phyloP scores from a whole-genome alignment of 2,797 vertebrate genomes.

The Passerculus sandwichensis region DNA sequence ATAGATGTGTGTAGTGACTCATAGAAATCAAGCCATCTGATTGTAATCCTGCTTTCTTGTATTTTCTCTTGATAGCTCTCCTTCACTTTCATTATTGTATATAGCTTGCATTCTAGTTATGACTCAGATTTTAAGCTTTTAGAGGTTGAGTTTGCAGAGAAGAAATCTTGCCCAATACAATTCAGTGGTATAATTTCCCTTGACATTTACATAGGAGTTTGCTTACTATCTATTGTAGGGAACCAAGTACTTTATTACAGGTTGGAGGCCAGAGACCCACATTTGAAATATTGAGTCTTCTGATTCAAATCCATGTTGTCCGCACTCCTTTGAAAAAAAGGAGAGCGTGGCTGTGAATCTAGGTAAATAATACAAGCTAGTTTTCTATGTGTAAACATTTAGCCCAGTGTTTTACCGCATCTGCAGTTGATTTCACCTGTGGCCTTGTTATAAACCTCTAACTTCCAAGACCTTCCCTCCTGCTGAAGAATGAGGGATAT shows the following conservation, averaged over 20 bases:
- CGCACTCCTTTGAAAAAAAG: neutral
- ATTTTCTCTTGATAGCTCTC: neutral
- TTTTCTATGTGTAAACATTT: neutral
- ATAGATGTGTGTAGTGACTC: neutral
- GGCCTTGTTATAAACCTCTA: neutral
- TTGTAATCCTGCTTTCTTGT: neutral
- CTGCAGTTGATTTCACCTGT: neutral
- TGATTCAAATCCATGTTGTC: neutral
- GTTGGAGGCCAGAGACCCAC: neutral
- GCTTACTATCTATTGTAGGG: neutral
- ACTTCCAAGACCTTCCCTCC: neutral
- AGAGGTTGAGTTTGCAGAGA: neutral
- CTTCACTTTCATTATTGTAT: neutral
- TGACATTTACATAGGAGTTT: constrained; percentile 25
- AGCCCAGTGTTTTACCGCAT: neutral
- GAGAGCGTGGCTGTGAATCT: neutral
- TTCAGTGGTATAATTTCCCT: neutral
- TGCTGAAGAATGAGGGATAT: neutral
- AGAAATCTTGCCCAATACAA: neutral
- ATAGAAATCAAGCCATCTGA: neutral
- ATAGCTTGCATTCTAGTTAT: neutral
- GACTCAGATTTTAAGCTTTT: neutral
- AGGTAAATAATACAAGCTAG: neutral
- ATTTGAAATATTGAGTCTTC: constrained; percentile 2
- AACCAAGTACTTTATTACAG: neutral